Conservation (phyloP, 2,113 vertebrate species). For the Copsychus sechellarum region DNA sequence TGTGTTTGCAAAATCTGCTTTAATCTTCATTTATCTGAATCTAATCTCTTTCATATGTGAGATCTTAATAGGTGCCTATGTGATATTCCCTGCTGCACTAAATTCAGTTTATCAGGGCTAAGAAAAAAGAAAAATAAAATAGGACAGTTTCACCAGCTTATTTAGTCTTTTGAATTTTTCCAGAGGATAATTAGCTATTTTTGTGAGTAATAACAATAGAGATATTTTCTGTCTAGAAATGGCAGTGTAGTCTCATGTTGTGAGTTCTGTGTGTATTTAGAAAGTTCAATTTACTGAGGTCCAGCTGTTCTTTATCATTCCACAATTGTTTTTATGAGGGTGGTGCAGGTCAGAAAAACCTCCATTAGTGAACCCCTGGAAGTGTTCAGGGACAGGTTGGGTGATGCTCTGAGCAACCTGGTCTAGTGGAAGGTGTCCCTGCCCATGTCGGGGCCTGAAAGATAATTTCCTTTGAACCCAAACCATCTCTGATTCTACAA, state of each 20-base stretch:
- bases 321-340: not conserved
- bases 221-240: not conserved
- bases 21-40: not conserved
- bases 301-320: not conserved
- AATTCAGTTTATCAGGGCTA: not conserved
- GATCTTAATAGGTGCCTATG: not conserved
- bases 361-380: not conserved
- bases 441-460: not conserved
- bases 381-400: no score
- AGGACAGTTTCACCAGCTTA: accelerated
- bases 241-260: not conserved
- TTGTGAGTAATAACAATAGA: not conserved
- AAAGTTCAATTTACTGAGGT: not conserved
- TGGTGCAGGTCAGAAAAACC: not conserved
- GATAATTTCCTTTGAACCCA: not conserved
- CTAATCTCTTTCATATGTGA: not conserved
- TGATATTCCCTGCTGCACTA: not conserved
- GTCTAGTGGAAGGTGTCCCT: not conserved
- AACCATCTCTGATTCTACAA: not conserved
- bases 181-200: not conserved
- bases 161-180: not conserved
- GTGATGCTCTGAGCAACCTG: not conserved
- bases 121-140: not conserved
- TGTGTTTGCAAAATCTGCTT: not conserved
- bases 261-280: not conserved